Evolutionary conservation across 2,797 vertebrate genomes (phyloP), one percentile per base, ranked within the genome.

Genomic region (Pseudochirops corinnae): DNA sequence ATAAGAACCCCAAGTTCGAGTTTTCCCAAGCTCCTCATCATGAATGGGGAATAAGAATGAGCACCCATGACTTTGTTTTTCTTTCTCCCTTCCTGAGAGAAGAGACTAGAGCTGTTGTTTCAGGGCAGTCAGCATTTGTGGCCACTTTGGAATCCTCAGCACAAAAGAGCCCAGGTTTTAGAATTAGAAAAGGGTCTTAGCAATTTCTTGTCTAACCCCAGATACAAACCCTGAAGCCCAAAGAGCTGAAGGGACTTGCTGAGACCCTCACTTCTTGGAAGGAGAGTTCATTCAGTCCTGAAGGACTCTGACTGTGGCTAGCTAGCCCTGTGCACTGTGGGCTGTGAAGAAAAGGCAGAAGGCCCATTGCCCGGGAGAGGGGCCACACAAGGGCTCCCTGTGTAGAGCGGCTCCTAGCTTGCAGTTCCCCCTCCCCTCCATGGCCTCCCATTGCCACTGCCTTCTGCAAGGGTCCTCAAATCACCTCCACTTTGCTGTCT

Each of bases 1-100:
- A 53, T 67, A 94, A 92, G 95, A 96, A 94, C 93, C 94, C 62
- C 60, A 95, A 21, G 87, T 94, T 93, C 93, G n/a, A 92, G 16
- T 95, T 96, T 94, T 92, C 90, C 92, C 29, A n/a, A 18, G 29
- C 29, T 6, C 10, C 18, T 3, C 55, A 33, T 82, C 39, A 24
- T 82, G 74, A 24, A 7, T 39, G 6, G 33, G 5, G 13, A 74
- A 1, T 74, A n/a, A 74, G n/a, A 74, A 2, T 46, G n/a, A 82
- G 21, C n/a, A 82, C 74, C 74, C 21, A 21, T 11, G 1, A 24
- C 74, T 82, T 82, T 39, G 18, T 74, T 74, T 67, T 16, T 33
- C 29, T 18, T 74, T 39, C 39, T 74, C 67, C 33, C 67, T 74
- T 74, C 33, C 16, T 18, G 16, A 74, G n/a, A 74, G n/a, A 74